These are phyloP conservation scores for Anthoscopus minutus DNA, from an alignment of 2,113 vertebrate species.

Conservation along the genomic window DNA sequence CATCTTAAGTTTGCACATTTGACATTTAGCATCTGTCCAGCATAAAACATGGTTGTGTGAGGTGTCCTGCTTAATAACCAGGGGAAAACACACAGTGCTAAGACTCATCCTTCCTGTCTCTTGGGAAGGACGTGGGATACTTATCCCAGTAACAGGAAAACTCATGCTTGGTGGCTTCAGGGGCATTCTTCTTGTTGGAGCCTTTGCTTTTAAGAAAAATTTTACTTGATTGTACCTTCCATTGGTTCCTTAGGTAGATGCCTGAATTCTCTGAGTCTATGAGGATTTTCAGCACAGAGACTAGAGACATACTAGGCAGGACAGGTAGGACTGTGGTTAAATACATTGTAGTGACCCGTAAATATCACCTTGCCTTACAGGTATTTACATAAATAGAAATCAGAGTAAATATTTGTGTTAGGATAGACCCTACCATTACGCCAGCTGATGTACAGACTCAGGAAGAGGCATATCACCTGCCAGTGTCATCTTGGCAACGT, in stretches of 20 bases:
- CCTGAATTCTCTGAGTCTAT: neutral
- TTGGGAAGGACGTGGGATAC: neutral
- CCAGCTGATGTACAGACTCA: neutral
- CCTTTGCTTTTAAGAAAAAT: neutral
- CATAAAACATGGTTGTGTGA: neutral
- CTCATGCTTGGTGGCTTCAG: neutral
- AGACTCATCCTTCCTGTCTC: neutral
- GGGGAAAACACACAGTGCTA: neutral
- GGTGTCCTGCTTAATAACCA: neutral
- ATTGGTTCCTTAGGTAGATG: neutral
- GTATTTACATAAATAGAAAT: conserved; percentile 8
- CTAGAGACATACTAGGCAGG: neutral
- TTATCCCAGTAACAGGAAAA: neutral
- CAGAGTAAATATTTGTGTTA: conserved; percentile 27
- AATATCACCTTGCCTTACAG: neutral
- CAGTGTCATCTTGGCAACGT: neutral
- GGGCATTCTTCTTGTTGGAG: neutral
- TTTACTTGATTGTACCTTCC: neutral
- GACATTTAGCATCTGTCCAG: neutral
- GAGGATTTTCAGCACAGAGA: neutral
- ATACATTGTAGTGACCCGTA: neutral
- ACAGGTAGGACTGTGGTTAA: neutral
- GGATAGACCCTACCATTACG: neutral
- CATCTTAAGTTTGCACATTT: neutral
- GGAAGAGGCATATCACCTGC: neutral